Conservation (phyloP, 2,797 vertebrate species). For the Rhynchotus rufescens region DNA sequence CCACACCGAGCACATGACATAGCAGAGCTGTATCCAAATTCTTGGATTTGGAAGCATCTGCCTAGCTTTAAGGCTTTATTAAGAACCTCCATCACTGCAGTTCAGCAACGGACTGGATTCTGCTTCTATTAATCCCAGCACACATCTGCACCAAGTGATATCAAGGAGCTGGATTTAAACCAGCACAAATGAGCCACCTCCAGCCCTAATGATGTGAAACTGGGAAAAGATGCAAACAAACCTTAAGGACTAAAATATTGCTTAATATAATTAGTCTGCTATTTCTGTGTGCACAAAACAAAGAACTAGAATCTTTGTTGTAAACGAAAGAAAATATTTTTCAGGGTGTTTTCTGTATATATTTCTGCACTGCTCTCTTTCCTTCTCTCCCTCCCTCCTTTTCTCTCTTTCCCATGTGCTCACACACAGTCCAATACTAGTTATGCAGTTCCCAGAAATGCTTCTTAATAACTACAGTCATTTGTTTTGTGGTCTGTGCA, state of each 20-base stretch:
- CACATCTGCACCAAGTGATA: not conserved
- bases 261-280: not conserved
- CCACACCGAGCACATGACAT: not conserved
- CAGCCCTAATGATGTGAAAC: not conserved
- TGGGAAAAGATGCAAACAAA: not conserved
- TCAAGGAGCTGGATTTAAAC: not conserved
- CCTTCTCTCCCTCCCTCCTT: not conserved
- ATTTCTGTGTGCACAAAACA: not conserved
- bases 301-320: not conserved
- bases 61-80: not conserved
- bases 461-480: not conserved
- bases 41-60: not conserved
- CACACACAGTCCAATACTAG: not conserved
- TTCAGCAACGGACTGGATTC: not conserved
- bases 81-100: not conserved
- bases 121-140: accelerated
- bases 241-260: not conserved
- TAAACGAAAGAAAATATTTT: not conserved
- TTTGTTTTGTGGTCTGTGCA: not conserved
- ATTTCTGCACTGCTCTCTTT: not conserved
- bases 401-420: not conserved
- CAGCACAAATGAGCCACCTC: not conserved
- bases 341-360: not conserved
- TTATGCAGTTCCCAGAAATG: not conserved
- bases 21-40: not conserved